Evolutionary conservation across 2,113 vertebrate genomes (phyloP).

Genomic region (Elephas maximus): DNA sequence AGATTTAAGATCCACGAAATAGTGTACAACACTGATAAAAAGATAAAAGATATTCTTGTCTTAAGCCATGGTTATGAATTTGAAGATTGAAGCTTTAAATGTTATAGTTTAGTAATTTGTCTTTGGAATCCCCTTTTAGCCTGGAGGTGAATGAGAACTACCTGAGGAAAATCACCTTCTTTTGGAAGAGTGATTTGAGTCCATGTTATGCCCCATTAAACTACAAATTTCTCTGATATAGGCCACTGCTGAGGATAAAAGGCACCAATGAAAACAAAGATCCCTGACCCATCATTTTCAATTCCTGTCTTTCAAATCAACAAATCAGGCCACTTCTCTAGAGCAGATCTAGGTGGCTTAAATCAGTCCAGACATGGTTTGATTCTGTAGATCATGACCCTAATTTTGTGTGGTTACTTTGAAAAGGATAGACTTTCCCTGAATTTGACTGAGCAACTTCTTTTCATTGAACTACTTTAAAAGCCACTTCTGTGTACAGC

Average conservation of each 20-base stretch:
- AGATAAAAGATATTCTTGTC: neutral
- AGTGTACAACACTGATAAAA: neutral
- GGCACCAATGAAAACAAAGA: constrained; percentile 47
- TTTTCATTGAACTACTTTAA: constrained; percentile 70
- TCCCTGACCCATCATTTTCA: constrained; percentile 41
- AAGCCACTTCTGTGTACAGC: constrained; percentile 67
- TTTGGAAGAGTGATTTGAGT: constrained; percentile 8
- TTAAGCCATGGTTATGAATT: neutral
- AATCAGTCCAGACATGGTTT: constrained; percentile 38
- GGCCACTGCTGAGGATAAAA: constrained; percentile 14
- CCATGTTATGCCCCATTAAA: neutral
- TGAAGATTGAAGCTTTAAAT: neutral
- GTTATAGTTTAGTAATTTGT: neutral
- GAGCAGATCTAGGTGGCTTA: constrained; percentile 20
- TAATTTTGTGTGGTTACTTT: constrained; percentile 76
- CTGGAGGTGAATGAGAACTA: neutral
- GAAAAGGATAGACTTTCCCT: constrained; percentile 70
- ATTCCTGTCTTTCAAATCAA: constrained; percentile 54
- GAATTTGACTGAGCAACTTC: constrained; percentile 75
- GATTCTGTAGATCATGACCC: constrained; percentile 73
- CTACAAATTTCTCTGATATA: constrained; percentile 29
- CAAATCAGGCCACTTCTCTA: neutral
- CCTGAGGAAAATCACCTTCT: constrained; percentile 2
- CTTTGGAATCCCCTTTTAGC: neutral
- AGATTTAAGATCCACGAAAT: neutral